Percentiles rank a stretch among this genome's conserved stretches.
These are phyloP conservation scores for Actias luna DNA, from an alignment of 2,888 invertebrate genomes.

Conservation along the genomic window DNA sequence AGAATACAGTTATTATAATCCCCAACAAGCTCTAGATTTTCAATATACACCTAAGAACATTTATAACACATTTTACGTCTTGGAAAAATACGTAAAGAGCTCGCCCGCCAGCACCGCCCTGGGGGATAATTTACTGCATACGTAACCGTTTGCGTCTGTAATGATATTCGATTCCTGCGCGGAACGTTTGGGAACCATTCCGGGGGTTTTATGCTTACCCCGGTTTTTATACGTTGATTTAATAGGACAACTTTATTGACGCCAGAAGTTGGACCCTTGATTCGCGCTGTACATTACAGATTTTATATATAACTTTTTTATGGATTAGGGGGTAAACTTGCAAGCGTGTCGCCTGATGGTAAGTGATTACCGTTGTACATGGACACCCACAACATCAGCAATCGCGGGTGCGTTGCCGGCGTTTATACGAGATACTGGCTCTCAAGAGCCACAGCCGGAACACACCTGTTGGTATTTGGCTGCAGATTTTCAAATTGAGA, in stretches of 20 bases:
- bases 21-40: conserved; percentile 8
- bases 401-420: no score
- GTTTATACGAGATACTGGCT: no score
- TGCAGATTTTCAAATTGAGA: no score
- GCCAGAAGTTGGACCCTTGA: background rate
- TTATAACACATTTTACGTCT: conserved; percentile 30
- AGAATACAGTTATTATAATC: background rate
- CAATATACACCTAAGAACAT: conserved; percentile 20
- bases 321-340: no score
- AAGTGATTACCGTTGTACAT: no score
- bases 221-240: conserved; percentile 7
- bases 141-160: conserved; percentile 7
- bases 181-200: conserved; percentile 5
- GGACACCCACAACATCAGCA: no score
- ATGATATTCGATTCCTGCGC: conserved; percentile 11
- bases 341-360: no score
- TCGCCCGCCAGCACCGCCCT: background rate
- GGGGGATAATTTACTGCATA: conserved; percentile 7
- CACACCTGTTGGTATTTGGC: no score
- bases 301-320: background rate
- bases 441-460: no score
- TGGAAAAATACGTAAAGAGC: conserved; percentile 20
- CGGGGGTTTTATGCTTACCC: conserved; percentile 6
- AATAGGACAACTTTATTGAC: conserved; percentile 5
- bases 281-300: background rate